Base-by-base conservation (phyloP, 1,140 invertebrate species). In the Drosophila trapezifrons region DNA sequence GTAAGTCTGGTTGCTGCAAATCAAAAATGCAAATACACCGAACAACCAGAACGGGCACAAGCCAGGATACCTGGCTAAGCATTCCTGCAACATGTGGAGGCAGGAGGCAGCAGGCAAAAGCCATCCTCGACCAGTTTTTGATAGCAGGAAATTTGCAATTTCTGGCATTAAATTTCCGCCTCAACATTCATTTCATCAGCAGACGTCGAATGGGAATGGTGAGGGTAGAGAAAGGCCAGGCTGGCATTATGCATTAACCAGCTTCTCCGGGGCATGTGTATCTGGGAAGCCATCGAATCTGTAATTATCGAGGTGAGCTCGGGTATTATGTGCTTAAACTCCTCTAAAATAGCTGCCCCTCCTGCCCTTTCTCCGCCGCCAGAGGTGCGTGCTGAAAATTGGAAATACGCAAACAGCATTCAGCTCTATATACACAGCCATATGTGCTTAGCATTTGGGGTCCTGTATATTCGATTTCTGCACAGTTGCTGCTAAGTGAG, bases 91-190 rank as follows among this genome's bases (percentile, higher is more conserved):
- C 65, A 37, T 67, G 20, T 29, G 51, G 20, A 15, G 69, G 55
- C 27, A 17, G 6, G 10, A 46, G 20, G 40, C n/a, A 27, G 22
- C 4, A 32, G 67, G 52, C 40, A 20, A 5, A 15, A 46, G n/a
- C 40, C 67, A 27, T 35, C 13, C 70, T 75, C 57, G 57, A 78
- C 72, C 73, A 81, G 74, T 78, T 81, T 84, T 67, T 85, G 82
- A 85, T 85, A 86, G 49, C 82, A 86, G 82, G 82, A 85, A 86
- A 85, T 85, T 85, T 82, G 82, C 82, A 86, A 85, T 85, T 85
- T 86, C 83, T 86, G 82, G 78, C 75, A 86, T 86, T 86, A 81
- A 85, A 85, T 86, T 81, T 85, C 81, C 82, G 81, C 57, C 63
- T 40, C 45, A 57, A 58, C 82, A 86, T 76, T 72, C 75, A 71